Percentiles rank a stretch among this genome's conserved stretches.
phyloP scores from a whole-genome alignment of 2,797 vertebrate genomes.

The Aphelocoma californica region DNA sequence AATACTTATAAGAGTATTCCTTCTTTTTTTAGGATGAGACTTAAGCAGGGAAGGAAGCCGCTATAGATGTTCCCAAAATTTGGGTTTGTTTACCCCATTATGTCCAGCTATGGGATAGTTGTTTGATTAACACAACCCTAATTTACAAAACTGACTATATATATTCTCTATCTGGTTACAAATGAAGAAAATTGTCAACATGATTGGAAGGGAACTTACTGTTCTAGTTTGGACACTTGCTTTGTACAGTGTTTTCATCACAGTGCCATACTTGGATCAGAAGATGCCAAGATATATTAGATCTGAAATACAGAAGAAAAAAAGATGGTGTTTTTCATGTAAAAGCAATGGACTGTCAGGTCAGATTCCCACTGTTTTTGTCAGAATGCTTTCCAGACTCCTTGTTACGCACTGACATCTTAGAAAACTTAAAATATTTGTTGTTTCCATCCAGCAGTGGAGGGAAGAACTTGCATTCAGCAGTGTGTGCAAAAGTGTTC shows the following conservation, averaged over 20 bases:
- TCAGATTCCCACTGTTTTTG: background rate
- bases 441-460: background rate
- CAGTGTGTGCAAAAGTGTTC: background rate
- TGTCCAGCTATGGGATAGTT: background rate
- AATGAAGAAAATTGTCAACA: background rate
- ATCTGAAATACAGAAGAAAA: background rate
- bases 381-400: background rate
- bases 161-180: background rate
- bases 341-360: background rate
- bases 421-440: background rate
- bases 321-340: background rate
- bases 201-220: background rate
- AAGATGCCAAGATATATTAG: background rate
- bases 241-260: background rate
- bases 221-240: background rate
- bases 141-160: background rate
- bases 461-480: background rate
- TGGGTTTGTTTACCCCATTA: background rate
- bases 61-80: background rate
- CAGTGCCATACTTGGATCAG: background rate
- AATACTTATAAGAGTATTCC: background rate
- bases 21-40: background rate
- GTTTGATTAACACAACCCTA: background rate
- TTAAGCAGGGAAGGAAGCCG: background rate
- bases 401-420: background rate